Conservation (phyloP, 2,113 vertebrate species). For the Danionella cerebrum region DNA sequence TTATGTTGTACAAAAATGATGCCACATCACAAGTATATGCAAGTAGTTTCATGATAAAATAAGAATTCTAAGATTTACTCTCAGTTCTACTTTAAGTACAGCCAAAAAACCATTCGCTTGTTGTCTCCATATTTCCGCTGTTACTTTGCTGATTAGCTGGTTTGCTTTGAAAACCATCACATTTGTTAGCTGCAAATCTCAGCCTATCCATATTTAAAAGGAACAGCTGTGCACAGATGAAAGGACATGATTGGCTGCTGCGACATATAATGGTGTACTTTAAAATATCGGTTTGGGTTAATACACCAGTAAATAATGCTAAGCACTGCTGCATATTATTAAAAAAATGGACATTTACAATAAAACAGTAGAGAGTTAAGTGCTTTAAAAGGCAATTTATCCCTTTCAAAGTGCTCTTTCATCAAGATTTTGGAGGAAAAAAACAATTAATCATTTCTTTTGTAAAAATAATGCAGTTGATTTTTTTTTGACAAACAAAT, state of each 20-base stretch:
- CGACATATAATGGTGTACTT: neutral
- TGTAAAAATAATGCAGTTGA: no score
- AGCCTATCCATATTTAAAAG: neutral
- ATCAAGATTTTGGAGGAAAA: neutral
- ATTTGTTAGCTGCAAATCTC: neutral
- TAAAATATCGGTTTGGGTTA: neutral
- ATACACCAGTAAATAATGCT: constrained; percentile 3
- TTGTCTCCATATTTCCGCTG: no score
- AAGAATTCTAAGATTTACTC: no score
- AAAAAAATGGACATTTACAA: neutral
- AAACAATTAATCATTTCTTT: no score
- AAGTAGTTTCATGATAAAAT: no score
- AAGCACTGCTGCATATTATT: neutral
- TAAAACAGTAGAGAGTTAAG: neutral
- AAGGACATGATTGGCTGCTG: neutral
- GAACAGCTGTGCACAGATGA: neutral
- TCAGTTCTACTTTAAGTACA: no score
- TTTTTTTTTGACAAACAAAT: no score
- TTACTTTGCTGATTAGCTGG: neutral
- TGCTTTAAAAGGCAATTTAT: neutral
- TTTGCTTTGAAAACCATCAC: neutral
- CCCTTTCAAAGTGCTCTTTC: neutral
- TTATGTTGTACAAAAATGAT: no score
- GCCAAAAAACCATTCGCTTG: no score
- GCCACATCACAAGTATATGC: no score